Conservation (phyloP, 2,113 vertebrate genomes). For the Oryzias curvinotus region DNA sequence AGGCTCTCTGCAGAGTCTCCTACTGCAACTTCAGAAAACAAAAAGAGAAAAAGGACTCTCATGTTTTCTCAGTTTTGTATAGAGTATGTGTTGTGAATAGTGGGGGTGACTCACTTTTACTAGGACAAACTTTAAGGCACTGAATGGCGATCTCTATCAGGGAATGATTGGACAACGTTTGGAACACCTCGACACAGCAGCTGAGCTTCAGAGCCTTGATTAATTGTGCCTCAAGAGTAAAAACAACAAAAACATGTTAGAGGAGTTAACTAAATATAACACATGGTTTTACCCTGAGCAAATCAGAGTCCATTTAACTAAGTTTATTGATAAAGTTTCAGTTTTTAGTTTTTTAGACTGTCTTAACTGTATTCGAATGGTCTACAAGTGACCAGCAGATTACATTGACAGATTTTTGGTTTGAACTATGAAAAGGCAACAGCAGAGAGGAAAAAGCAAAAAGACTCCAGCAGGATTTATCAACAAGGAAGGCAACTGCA, state of each 20-base stretch:
- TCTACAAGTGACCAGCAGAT: too few species aligned
- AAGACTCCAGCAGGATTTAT: too few species aligned
- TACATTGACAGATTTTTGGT: too few species aligned
- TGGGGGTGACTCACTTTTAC: conserved; percentile 16
- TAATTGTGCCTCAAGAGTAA: conserved; percentile 35
- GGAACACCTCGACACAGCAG: conserved; percentile 77
- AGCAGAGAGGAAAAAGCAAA: too few species aligned
- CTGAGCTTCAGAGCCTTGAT: conserved; percentile 67
- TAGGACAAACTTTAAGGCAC: conserved; percentile 46
- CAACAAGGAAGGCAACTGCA: too few species aligned
- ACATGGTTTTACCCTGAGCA: neutral
- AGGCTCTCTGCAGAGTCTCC: conserved; percentile 39
- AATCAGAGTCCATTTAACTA: too few species aligned
- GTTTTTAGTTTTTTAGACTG: too few species aligned
- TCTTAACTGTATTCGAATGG: too few species aligned
- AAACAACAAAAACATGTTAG: neutral
- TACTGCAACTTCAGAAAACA: conserved; percentile 30
- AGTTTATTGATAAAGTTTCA: too few species aligned
- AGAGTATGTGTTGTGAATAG: too few species aligned
- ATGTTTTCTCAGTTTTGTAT: too few species aligned
- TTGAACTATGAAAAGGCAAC: too few species aligned
- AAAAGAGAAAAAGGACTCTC: neutral
- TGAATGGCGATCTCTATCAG: conserved; percentile 68
- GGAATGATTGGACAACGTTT: conserved; percentile 75
- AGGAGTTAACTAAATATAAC: neutral